Evolutionary conservation across 2,797 vertebrate genomes (phyloP).

Genomic region (Holocentrus rufus): DNA sequence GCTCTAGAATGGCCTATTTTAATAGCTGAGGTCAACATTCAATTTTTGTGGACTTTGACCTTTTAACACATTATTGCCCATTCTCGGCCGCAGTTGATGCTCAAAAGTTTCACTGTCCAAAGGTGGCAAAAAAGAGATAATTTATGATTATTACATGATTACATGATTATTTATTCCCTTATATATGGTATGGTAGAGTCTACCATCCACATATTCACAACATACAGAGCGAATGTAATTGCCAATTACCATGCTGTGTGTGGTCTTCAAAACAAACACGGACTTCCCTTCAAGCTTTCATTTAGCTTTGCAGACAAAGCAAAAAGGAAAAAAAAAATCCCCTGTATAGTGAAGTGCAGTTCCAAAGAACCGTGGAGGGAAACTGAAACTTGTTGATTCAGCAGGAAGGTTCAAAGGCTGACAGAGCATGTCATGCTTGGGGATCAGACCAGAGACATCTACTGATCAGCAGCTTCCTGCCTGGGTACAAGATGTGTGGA

Average conservation of each 20-base stretch:
- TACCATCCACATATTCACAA: constrained; percentile 38
- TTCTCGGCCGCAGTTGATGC: constrained; percentile 8
- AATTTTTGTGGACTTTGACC: background rate
- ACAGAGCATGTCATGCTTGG: constrained; percentile 35
- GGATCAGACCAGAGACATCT: constrained; percentile 43
- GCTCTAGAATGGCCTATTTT: constrained; percentile 9
- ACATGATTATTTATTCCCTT: constrained; percentile 18
- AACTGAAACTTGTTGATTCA: constrained; percentile 60
- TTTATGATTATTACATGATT: too few relatives aligned
- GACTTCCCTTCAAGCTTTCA: constrained; percentile 36
- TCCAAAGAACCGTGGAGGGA: constrained; percentile 52
- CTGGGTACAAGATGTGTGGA: constrained; percentile 29
- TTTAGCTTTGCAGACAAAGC: constrained; percentile 43
- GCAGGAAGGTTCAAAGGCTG: constrained; percentile 43
- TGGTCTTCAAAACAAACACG: constrained; percentile 25
- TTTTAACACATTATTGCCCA: constrained; percentile 6
- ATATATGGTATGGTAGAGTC: constrained; percentile 34
- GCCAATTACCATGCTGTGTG: constrained; percentile 19
- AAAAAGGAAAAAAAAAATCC: background rate
- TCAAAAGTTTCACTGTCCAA: constrained; percentile 6
- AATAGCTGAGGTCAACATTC: constrained; percentile 17
- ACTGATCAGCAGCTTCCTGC: constrained; percentile 44
- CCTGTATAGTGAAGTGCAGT: constrained; percentile 45
- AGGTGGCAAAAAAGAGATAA: constrained; percentile 23
- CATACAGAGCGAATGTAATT: constrained; percentile 19